Conservation (phyloP, 2,113 vertebrate species). For the Fregata magnificens region DNA sequence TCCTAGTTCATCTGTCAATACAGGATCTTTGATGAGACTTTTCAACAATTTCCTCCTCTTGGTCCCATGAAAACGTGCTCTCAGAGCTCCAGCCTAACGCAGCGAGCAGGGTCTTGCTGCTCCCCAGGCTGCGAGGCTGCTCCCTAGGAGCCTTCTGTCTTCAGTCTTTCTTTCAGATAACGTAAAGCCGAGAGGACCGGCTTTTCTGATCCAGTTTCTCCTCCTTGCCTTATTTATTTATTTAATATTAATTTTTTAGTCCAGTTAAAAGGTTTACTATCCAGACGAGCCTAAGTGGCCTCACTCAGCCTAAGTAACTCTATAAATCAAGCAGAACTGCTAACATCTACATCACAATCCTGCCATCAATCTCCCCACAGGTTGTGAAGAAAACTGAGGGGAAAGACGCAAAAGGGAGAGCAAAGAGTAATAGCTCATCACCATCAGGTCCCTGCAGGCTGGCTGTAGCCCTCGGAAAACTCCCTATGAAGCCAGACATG, state of each 20-base stretch:
- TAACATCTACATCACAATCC: constrained; percentile 90
- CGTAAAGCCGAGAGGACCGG: not conserved
- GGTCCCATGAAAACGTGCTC: not conserved
- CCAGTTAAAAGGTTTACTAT: constrained; percentile 91
- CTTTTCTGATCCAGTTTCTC: constrained; percentile 10
- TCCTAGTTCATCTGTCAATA: not conserved
- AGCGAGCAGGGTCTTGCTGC: not conserved
- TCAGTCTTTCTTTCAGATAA: not conserved
- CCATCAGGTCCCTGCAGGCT: constrained; percentile 31
- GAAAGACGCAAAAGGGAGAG: constrained; percentile 66
- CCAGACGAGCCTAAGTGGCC: constrained; percentile 86
- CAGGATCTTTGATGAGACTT: not conserved
- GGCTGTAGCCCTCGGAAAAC: constrained; percentile 66
- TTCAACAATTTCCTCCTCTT: not conserved
- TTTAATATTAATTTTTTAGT: constrained; percentile 75
- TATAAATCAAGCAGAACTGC: constrained; percentile 94
- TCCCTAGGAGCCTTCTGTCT: not conserved
- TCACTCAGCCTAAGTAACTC: constrained; percentile 99
- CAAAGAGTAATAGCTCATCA: not conserved
- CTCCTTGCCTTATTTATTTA: constrained; percentile 64
- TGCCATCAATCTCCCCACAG: constrained; percentile 91
- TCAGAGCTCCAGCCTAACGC: not conserved
- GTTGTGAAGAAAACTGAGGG: constrained; percentile 89
- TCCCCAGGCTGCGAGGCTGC: not conserved
- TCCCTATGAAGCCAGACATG: constrained; percentile 63